Percentiles rank a stretch among this genome's conserved stretches.
Conservation (phyloP, 2,113 vertebrate species). For the Myotis lucifugus region DNA sequence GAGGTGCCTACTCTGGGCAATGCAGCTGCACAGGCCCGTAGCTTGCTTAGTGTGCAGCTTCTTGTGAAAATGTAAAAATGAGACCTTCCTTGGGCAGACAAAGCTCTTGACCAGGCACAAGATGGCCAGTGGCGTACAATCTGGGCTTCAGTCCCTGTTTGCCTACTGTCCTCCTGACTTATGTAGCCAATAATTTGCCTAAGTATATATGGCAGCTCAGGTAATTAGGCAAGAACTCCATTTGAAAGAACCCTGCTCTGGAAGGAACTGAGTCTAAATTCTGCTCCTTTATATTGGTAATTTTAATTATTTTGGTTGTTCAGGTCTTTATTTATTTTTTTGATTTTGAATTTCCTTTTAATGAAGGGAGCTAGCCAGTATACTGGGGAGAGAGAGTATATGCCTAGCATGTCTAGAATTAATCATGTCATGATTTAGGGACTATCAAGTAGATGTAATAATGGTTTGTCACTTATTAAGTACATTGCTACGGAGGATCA, state of each 20-base stretch:
- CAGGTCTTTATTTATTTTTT: not conserved
- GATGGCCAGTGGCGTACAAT: too few species aligned
- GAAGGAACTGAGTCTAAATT: not conserved
- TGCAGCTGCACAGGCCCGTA: not conserved
- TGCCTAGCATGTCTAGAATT: not conserved
- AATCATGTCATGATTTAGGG: not conserved
- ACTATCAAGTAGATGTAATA: not conserved
- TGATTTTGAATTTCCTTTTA: not conserved
- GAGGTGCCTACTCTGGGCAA: not conserved
- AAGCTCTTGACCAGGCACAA: not conserved
- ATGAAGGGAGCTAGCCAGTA: not conserved
- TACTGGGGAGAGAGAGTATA: not conserved
- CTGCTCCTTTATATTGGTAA: not conserved
- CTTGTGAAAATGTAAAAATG: not conserved
- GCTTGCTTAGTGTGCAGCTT: too few species aligned
- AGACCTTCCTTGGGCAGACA: not conserved
- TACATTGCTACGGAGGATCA: not conserved
- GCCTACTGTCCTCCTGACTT: too few species aligned
- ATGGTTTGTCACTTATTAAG: not conserved
- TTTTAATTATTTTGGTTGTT: not conserved
- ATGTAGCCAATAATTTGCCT: not conserved
- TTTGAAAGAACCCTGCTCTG: not conserved
- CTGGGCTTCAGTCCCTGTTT: not conserved
- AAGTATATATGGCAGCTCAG: not conserved
- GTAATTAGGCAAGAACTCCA: not conserved